Conservation (phyloP, 2,113 vertebrate species). For the Leucoraja erinaceus region DNA sequence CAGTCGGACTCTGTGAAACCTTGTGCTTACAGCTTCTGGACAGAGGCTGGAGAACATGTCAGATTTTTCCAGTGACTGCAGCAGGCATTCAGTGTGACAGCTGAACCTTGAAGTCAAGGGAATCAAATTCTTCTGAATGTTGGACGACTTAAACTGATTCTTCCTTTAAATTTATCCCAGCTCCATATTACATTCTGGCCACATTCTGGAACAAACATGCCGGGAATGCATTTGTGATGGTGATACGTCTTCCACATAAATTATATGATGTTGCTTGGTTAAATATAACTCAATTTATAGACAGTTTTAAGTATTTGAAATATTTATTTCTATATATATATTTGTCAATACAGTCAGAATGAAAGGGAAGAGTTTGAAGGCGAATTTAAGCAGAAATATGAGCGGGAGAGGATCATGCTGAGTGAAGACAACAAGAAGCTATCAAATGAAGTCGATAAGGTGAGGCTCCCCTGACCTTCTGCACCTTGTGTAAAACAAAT, state of each 20-base stretch:
- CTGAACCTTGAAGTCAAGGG: not conserved
- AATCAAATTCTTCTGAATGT: not conserved
- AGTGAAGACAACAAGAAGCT: slow-evolving; percentile 89
- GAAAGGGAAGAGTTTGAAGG: slow-evolving; percentile 89
- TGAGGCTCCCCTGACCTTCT: slow-evolving; percentile 44
- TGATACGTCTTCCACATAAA: not conserved
- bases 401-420: slow-evolving; percentile 76
- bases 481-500: not conserved
- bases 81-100: not conserved
- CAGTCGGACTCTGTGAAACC: not conserved
- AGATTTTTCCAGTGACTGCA: not conserved
- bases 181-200: not conserved
- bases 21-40: not conserved
- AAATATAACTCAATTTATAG: not conserved
- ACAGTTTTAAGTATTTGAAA: not conserved
- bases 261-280: not conserved
- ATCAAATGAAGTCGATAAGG: slow-evolving; percentile 80
- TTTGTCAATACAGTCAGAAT: slow-evolving; percentile 67
- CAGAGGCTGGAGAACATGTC: not conserved
- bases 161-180: not conserved
- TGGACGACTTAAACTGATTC: not conserved
- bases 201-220: not conserved
- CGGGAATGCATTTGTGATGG: not conserved
- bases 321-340: slow-evolving; percentile 37
- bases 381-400: slow-evolving; percentile 85